A percentile compares a stretch with the other conserved stretches of the same genome.
These are phyloP conservation scores for Falco cherrug DNA, from an alignment of 2,797 vertebrate genomes.

Conservation along the genomic window DNA sequence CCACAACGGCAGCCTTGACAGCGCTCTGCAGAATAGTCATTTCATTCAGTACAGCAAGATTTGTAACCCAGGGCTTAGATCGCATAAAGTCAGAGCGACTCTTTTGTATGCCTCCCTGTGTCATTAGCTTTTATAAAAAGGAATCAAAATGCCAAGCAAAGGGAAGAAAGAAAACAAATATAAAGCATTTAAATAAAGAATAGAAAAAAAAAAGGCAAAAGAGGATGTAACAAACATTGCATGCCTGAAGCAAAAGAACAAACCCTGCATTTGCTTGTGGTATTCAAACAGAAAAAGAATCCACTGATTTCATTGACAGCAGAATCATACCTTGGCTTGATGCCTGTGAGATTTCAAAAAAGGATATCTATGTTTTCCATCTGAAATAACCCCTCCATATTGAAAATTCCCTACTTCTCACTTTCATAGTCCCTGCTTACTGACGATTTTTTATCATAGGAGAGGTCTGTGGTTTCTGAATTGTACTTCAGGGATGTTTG, in stretches of 20 bases:
- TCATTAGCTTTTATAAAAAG: neutral
- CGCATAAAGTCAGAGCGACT: neutral
- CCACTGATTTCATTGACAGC: neutral
- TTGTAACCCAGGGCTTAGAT: neutral
- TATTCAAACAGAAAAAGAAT: neutral
- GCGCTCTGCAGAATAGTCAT: neutral
- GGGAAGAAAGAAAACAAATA: neutral
- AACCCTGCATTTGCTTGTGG: neutral
- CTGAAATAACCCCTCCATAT: neutral
- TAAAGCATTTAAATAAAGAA: neutral
- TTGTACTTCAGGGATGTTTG: neutral
- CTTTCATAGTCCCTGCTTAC: neutral
- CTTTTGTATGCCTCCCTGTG: neutral
- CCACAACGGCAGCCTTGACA: fast-evolving
- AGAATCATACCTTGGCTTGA: neutral
- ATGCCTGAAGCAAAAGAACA: constrained; percentile 1
- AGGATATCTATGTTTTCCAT: neutral
- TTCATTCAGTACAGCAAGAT: neutral
- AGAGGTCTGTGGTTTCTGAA: neutral
- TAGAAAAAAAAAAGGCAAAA: neutral
- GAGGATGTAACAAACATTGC: neutral
- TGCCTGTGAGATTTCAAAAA: neutral
- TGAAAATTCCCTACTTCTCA: neutral
- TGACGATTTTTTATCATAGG: neutral
- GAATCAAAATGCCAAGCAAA: neutral